Evolutionary conservation across 2,797 vertebrate genomes (phyloP), one percentile per base, ranked within the genome.

Genomic region (Sebastes oblongus): DNA sequence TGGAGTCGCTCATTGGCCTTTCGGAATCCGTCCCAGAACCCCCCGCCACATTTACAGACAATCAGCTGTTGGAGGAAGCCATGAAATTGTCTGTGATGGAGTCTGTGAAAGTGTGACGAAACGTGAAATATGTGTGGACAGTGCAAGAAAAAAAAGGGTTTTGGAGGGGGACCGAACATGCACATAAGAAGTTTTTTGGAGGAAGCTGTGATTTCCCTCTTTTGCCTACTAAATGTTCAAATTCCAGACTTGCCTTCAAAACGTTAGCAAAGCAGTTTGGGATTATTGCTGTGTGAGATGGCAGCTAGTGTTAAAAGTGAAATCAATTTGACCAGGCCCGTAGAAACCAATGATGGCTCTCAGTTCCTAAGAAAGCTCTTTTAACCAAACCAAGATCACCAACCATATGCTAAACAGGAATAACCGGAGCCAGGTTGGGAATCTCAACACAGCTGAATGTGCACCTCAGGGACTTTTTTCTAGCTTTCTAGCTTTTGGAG

Each of bases 21-120:
- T 97, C 98, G 0, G 98, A 99, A 93, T 97, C 97, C 0, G 92
- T 97, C 75, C 95, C 97, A 0, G 98, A 98, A 84, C 96, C 95
- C 72, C 96, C 97, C 0, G 93, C 95, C 71, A 96, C 97, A 80
- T 98, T 98, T 92, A 95, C 97, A 36, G 97, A 98, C 94, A 97
- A 97, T 97, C 98, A 97, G 60, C 94, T 97, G 93, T 94, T 98
- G 87, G 98, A 99, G 93, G 98, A 99, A 81, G 94, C 97, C 90
- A 97, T 98, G 93, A 97, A 96, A 52, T 95, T 96, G 6, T 96
- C 98, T 0, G 95, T 98, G 87, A 96, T 97, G 96, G 98, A 98
- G 91, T 97, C 97, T 3, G 96, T 97, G 86, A 97, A 97, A 83
- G 97, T 97, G 89, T 98, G 95, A 96, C 82, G 36, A 82, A 20